Evolutionary conservation across 2,113 vertebrate genomes (phyloP).

Genomic region (Nothoprocta pentlandii): DNA sequence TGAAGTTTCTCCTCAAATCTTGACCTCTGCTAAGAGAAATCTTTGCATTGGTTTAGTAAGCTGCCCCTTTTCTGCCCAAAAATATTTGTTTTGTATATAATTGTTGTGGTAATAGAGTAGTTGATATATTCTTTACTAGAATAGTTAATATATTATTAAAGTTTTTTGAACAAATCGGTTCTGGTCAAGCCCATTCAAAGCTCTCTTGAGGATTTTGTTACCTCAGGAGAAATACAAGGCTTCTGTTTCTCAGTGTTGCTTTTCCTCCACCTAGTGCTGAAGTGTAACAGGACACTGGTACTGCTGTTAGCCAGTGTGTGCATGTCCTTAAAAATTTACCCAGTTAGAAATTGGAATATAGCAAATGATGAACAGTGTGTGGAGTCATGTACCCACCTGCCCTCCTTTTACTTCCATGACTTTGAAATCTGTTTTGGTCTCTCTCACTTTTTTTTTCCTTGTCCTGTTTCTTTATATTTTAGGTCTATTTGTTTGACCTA

Average conservation of each 20-base stretch:
- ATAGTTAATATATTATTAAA: background rate
- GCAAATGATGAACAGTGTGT: background rate
- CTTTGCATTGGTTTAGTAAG: background rate
- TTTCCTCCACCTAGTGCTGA: background rate
- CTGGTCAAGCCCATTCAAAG: background rate
- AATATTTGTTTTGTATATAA: background rate
- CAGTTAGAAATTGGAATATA: background rate
- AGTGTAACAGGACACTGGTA: background rate
- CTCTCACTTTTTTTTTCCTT: background rate
- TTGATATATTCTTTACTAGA: background rate
- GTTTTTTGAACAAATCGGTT: background rate
- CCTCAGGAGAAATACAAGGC: background rate
- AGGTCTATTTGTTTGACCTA: constrained; percentile 98
- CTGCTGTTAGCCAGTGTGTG: background rate
- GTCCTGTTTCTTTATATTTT: constrained; percentile 2
- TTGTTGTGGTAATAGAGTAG: background rate
- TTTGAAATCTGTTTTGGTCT: background rate
- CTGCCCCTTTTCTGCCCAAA: fast-evolving
- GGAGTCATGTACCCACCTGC: background rate
- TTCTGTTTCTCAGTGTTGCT: background rate
- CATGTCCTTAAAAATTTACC: background rate
- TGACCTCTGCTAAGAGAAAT: background rate
- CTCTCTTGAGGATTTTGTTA: background rate
- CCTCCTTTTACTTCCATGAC: background rate
- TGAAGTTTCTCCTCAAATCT: background rate